Conservation (phyloP, 2,888 invertebrate genomes). For the Conomelus anceps region DNA sequence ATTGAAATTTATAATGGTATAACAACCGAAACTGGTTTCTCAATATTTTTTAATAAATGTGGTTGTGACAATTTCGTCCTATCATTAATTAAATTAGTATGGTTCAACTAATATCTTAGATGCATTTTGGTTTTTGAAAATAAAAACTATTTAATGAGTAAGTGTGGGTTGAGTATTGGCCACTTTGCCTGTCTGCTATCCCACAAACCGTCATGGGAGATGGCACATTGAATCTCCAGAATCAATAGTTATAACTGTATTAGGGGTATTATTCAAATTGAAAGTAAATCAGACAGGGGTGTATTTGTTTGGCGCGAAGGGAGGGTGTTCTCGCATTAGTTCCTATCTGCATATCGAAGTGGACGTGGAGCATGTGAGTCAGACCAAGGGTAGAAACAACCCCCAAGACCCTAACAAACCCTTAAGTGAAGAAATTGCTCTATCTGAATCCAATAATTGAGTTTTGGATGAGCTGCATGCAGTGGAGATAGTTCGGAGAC, state of each 20-base stretch:
- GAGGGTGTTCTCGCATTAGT: background rate
- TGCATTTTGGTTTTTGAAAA: too few relatives aligned
- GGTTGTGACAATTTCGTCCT: too few relatives aligned
- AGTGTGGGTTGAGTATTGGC: too few relatives aligned
- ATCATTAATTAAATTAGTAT: too few relatives aligned
- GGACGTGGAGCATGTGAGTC: background rate
- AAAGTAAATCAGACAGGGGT: background rate
- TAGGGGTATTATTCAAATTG: background rate
- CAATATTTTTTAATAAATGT: too few relatives aligned
- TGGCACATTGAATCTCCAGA: background rate
- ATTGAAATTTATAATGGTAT: too few relatives aligned
- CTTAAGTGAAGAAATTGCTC: background rate
- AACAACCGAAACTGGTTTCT: too few relatives aligned
- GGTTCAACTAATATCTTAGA: too few relatives aligned
- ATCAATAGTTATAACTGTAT: background rate
- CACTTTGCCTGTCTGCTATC: background rate
- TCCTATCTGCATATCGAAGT: background rate
- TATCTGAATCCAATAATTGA: background rate
- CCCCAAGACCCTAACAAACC: background rate
- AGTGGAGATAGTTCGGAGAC: background rate
- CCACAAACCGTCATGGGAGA: background rate
- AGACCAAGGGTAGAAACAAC: background rate
- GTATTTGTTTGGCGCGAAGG: background rate
- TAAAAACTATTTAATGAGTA: too few relatives aligned
- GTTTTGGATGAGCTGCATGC: background rate